phyloP scores from a whole-genome alignment of 1,140 invertebrate genomes.

The Bombus superbus region DNA sequence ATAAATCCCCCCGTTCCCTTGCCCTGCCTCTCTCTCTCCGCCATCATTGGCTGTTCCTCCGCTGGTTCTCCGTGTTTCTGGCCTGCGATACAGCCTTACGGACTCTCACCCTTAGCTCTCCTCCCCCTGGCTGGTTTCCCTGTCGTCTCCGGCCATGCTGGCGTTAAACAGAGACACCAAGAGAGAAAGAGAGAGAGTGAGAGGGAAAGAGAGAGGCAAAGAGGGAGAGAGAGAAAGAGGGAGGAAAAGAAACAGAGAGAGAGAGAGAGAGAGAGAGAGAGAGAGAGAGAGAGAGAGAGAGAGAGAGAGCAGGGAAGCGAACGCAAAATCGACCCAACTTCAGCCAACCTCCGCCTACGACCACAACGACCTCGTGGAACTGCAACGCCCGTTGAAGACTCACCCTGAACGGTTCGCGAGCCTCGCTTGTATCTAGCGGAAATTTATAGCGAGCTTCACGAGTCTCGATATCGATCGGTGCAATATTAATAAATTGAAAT shows the following conservation, averaged over 20 bases:
- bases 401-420: conserved; percentile 13
- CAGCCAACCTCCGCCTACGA: conserved; percentile 63
- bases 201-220: not conserved
- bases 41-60: conserved; percentile 36
- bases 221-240: conserved; percentile 34
- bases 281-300: not conserved
- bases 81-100: conserved; percentile 43
- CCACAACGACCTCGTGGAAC: conserved; percentile 45
- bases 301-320: conserved; percentile 47
- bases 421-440: conserved; percentile 20
- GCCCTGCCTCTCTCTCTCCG: not conserved
- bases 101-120: conserved; percentile 60
- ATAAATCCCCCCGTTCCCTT: conserved; percentile 57
- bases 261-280: no score
- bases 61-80: conserved; percentile 35
- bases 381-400: conserved; percentile 55
- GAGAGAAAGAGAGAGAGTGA: no score
- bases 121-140: conserved; percentile 25
- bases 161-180: not conserved
- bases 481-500: conserved; percentile 62
- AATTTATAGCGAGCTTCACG: conserved; percentile 56
- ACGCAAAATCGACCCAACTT: conserved; percentile 71
- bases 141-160: conserved; percentile 44
- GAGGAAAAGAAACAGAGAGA: no score
- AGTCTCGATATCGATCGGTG: conserved; percentile 58